phyloP scores from a whole-genome alignment of 2,113 vertebrate species.

The Corvus cornix region DNA sequence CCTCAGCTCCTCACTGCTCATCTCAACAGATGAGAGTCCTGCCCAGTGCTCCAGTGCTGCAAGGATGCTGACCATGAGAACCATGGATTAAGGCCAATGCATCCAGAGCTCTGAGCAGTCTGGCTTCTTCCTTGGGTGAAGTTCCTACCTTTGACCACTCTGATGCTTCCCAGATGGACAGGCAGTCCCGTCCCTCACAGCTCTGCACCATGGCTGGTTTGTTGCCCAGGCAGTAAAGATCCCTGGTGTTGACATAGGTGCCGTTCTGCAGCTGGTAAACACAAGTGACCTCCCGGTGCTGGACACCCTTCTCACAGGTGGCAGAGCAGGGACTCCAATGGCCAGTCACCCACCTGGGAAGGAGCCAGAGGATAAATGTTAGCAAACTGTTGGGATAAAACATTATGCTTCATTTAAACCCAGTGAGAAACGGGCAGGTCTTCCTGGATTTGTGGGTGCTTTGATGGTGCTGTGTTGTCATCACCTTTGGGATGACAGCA shows the following conservation, averaged over 20 bases:
- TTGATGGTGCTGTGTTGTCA: fast-evolving
- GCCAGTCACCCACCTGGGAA: slow-evolving; percentile 86
- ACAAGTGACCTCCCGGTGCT: slow-evolving; percentile 87
- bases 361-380: background rate
- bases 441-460: background rate
- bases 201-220: slow-evolving; percentile 82
- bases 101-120: background rate
- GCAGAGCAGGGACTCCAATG: slow-evolving; percentile 90
- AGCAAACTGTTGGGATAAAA: background rate
- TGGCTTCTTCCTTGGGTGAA: background rate
- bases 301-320: slow-evolving; percentile 88
- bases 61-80: background rate
- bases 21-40: background rate
- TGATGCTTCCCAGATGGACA: slow-evolving; percentile 91
- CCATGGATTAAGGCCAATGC: background rate
- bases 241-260: slow-evolving; percentile 82
- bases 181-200: slow-evolving; percentile 90
- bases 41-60: background rate
- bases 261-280: slow-evolving; percentile 90
- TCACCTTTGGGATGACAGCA: too few species aligned
- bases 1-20: background rate
- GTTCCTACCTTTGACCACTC: slow-evolving; percentile 91
- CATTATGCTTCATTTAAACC: background rate
- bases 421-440: background rate
- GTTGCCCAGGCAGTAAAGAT: slow-evolving; percentile 83